A percentile compares a stretch with the other conserved stretches of the same genome.
phyloP scores from a whole-genome alignment of 2,113 vertebrate genomes.

The Zosterops hypoxanthus region DNA sequence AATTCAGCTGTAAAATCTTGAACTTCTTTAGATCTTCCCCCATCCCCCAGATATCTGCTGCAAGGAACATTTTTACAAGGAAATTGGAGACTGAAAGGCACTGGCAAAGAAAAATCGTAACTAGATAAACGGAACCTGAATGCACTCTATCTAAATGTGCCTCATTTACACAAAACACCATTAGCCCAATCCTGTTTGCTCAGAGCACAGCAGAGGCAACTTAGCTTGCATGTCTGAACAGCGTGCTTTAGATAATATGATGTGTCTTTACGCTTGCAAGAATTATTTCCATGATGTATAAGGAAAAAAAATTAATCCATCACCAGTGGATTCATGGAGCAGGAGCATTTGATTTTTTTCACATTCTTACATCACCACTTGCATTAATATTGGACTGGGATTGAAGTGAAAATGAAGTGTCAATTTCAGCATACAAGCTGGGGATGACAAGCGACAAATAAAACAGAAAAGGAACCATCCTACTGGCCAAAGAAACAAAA shows the following conservation, averaged over 20 bases:
- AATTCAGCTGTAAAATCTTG: constrained; percentile 60
- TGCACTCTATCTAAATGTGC: not conserved
- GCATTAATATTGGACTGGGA: constrained; percentile 33
- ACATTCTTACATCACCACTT: not conserved
- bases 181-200: constrained; percentile 53
- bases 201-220: constrained; percentile 4
- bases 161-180: constrained; percentile 57
- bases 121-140: constrained; percentile 15
- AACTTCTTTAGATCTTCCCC: constrained; percentile 52
- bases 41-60: not conserved
- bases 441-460: constrained; percentile 7
- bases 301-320: constrained; percentile 47
- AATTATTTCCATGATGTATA: constrained; percentile 24
- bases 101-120: constrained; percentile 23
- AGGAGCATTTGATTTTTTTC: constrained; percentile 37
- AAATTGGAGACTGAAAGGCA: not conserved
- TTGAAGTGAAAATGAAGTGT: constrained; percentile 49
- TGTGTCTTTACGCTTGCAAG: constrained; percentile 1
- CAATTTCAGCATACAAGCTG: constrained; percentile 53
- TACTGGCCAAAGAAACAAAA: not conserved
- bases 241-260: not conserved
- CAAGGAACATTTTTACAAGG: constrained; percentile 7
- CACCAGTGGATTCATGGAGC: not conserved
- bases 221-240: not conserved
- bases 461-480: constrained; percentile 9